phyloP scores from a whole-genome alignment of 1,140 invertebrate genomes.

The Ceratina calcarata region DNA sequence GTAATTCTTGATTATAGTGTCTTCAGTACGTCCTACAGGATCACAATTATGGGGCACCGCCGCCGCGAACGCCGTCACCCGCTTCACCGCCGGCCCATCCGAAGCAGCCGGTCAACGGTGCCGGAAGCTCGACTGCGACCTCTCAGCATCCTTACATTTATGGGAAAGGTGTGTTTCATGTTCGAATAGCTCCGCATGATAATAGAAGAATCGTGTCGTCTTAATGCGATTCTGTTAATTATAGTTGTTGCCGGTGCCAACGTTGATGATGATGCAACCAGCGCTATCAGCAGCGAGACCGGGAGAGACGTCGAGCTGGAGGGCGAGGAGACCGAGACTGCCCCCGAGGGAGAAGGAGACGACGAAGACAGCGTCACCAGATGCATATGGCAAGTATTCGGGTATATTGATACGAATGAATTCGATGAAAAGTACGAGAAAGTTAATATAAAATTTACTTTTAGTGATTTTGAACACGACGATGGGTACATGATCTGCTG shows the following conservation, averaged over 20 bases:
- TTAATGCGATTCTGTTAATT: conserved; percentile 18
- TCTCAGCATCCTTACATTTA: conserved; percentile 75
- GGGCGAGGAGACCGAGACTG: conserved; percentile 93
- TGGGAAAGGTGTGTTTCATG: conserved; percentile 67
- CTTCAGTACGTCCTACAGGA: conserved; percentile 88
- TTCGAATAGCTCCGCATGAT: background rate
- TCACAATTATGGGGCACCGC: conserved; percentile 89
- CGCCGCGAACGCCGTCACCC: conserved; percentile 83
- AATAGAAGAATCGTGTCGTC: background rate
- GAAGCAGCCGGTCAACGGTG: conserved; percentile 75
- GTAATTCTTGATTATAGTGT: conserved; percentile 77
- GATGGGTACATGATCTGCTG: conserved; percentile 99
- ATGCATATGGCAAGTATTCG: conserved; percentile 88
- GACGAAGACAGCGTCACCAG: conserved; percentile 93
- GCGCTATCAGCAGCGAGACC: conserved; percentile 83
- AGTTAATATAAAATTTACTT: conserved; percentile 52
- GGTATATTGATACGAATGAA: background rate
- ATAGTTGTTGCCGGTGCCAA: conserved; percentile 67
- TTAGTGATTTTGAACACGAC: conserved; percentile 94
- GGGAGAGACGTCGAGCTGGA: conserved; percentile 84
- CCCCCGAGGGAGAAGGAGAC: conserved; percentile 91
- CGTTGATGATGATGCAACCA: conserved; percentile 84
- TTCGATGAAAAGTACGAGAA: background rate
- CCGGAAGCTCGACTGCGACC: conserved; percentile 67
- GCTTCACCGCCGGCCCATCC: conserved; percentile 78